Evolutionary conservation across 2,113 vertebrate species (phyloP).

Genomic region (Lethenteron reissneri): DNA sequence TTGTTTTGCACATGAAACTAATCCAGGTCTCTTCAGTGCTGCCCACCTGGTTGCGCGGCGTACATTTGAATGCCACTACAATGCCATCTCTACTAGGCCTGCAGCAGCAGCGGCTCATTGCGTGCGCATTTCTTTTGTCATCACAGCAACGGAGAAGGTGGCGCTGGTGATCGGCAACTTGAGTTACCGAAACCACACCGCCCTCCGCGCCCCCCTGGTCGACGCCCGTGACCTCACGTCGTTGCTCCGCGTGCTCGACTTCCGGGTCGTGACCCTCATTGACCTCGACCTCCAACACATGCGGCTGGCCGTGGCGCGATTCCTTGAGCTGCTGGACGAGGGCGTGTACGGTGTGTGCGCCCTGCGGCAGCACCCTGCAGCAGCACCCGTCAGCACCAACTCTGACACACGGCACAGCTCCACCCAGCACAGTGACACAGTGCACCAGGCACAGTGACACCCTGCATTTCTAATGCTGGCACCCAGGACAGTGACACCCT

Average conservation of each 20-base stretch:
- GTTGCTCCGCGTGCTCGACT: constrained; percentile 46
- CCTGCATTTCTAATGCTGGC: no score
- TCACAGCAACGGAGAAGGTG: constrained; percentile 52
- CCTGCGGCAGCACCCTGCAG: not conserved
- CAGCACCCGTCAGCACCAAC: no score
- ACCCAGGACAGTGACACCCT: no score
- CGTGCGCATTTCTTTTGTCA: not conserved
- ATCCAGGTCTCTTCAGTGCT: no score
- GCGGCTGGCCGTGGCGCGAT: constrained; percentile 44
- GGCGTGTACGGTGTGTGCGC: constrained; percentile 36
- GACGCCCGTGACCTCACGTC: constrained; percentile 41
- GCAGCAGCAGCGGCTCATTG: no score
- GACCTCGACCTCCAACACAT: constrained; percentile 51
- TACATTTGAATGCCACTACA: no score
- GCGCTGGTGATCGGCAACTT: constrained; percentile 56
- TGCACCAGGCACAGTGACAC: no score
- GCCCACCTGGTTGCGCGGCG: no score
- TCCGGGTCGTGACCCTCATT: constrained; percentile 54
- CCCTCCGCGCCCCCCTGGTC: constrained; percentile 37
- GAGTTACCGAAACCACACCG: constrained; percentile 41
- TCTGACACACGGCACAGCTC: no score
- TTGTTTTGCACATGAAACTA: no score
- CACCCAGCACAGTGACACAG: no score
- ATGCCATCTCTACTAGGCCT: no score
- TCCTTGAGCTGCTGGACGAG: constrained; percentile 44